phyloP scores from a whole-genome alignment of 2,797 vertebrate genomes.

The Gorsachius magnificus region DNA sequence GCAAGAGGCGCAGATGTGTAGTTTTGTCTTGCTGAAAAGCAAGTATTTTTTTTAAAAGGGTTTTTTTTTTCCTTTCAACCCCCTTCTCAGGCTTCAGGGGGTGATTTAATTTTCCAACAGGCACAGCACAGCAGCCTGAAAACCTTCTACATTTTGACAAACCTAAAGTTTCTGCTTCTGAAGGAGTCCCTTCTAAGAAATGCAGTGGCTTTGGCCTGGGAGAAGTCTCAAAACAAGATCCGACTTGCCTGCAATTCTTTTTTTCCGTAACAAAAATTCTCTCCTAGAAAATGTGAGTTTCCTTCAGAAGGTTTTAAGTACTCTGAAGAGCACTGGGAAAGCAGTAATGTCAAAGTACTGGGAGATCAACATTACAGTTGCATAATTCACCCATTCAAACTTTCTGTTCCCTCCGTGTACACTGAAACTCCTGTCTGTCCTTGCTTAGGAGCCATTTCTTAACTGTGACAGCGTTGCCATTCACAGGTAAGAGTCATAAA shows the following conservation, averaged over 20 bases:
- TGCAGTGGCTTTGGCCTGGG: background rate
- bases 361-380: background rate
- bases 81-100: background rate
- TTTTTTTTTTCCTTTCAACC: background rate
- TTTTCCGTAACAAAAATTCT: background rate
- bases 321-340: background rate
- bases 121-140: background rate
- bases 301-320: background rate
- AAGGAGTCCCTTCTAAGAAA: background rate
- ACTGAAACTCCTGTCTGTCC: background rate
- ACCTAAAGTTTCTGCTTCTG: background rate
- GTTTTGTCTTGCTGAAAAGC: background rate
- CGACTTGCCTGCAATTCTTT: background rate
- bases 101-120: background rate
- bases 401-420: background rate
- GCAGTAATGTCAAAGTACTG: fast-evolving
- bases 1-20: fast-evolving
- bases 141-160: background rate
- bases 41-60: background rate
- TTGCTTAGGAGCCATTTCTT: background rate
- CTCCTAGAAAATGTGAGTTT: background rate
- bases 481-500: background rate
- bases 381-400: background rate
- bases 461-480: background rate
- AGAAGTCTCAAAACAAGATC: background rate